Conservation (phyloP, 2,797 vertebrate species). For the Semotilus atromaculatus region DNA sequence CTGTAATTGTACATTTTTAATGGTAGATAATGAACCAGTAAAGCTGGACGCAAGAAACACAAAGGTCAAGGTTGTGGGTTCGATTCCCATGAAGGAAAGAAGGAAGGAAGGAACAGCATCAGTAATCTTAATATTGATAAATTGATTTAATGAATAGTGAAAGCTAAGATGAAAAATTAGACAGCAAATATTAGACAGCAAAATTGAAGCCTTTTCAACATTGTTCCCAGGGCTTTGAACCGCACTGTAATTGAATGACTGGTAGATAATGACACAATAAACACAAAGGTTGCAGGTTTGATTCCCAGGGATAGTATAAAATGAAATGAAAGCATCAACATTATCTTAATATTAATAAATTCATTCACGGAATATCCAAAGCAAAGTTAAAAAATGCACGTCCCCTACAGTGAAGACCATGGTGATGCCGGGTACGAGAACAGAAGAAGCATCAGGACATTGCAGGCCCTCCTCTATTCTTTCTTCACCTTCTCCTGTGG, state of each 20-base stretch:
- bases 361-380: not conserved
- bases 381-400: not conserved
- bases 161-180: not conserved
- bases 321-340: not conserved
- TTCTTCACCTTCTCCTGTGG: conserved; percentile 68
- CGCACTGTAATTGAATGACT: not conserved
- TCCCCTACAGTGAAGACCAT: not conserved
- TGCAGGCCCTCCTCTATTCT: conserved; percentile 41
- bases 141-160: not conserved
- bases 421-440: not conserved
- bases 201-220: not conserved
- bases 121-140: not conserved
- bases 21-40: not conserved
- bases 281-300: not conserved
- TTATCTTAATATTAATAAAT: not conserved
- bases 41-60: not conserved
- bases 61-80: not conserved
- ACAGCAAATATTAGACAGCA: not conserved
- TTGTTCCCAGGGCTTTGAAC: not conserved
- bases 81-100: too few relatives aligned
- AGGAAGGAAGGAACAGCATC: not conserved
- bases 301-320: not conserved
- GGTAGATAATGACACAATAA: not conserved
- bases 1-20: not conserved
- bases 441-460: conserved; percentile 48